Conservation (phyloP, 2,888 invertebrate genomes). For the Plemyria rubiginata region DNA sequence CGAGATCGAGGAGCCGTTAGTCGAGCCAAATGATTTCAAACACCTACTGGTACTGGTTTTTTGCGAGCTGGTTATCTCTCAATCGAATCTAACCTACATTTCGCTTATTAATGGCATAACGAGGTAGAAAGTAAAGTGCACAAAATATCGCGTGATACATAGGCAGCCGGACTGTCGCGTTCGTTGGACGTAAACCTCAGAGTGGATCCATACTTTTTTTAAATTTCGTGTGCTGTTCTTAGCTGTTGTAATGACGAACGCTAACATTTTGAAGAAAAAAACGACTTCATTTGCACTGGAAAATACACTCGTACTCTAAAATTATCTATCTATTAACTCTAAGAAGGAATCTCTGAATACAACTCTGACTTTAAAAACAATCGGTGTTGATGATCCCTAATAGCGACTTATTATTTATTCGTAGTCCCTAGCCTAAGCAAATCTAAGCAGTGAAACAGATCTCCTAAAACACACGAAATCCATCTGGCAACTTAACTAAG, state of each 20-base stretch:
- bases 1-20: constrained; percentile 32
- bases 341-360: too few species aligned
- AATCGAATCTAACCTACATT: constrained; percentile 23
- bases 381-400: background rate
- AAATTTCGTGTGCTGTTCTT: background rate
- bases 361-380: background rate
- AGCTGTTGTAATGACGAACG: background rate
- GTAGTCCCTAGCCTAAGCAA: too few species aligned
- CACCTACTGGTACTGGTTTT: constrained; percentile 1
- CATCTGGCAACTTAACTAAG: background rate
- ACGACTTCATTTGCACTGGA: too few species aligned
- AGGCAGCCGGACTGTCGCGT: background rate
- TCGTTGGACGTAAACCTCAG: background rate
- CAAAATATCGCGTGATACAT: background rate
- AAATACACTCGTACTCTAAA: too few species aligned
- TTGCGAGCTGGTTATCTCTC: constrained; percentile 11
- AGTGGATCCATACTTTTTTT: background rate
- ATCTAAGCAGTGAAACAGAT: background rate
- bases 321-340: too few species aligned
- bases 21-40: constrained; percentile 22
- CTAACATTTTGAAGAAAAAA: too few species aligned
- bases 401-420: too few species aligned
- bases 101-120: constrained; percentile 13
- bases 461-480: background rate
- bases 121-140: constrained; percentile 29